phyloP scores from a whole-genome alignment of 2,797 vertebrate genomes.

The Enteromius radiatus region DNA sequence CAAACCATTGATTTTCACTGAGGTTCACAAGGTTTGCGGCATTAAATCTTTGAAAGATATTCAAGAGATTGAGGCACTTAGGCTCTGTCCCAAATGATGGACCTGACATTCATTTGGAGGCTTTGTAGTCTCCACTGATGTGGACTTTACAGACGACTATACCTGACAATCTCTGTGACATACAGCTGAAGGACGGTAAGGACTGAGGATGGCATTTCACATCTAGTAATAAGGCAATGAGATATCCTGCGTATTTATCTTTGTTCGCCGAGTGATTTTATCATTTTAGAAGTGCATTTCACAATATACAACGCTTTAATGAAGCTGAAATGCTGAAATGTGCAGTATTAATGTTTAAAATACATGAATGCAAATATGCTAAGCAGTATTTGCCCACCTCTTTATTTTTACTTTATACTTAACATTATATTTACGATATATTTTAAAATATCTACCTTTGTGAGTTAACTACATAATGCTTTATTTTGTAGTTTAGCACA shows the following conservation, averaged over 20 bases:
- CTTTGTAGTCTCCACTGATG: not conserved
- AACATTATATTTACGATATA: not conserved
- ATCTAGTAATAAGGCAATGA: not conserved
- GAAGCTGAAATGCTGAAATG: not conserved
- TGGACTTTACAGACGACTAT: conserved; percentile 1
- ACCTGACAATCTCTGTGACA: not conserved
- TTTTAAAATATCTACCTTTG: not conserved
- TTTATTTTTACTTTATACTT: not conserved
- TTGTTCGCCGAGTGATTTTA: not conserved
- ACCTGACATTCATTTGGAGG: not conserved
- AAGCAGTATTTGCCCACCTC: not conserved
- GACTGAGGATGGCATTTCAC: not conserved
- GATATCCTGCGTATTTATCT: not conserved
- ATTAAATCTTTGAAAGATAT: conserved; percentile 1
- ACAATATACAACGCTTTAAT: not conserved
- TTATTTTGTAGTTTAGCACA: not conserved
- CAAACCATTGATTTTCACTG: not conserved
- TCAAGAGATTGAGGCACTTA: not conserved
- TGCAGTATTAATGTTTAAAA: not conserved
- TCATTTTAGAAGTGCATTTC: not conserved
- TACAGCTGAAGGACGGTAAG: not conserved
- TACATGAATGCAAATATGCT: not conserved
- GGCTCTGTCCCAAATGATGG: conserved; percentile 16
- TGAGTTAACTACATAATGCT: not conserved
- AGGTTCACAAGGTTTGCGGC: not conserved